These are phyloP conservation scores for Myotis myotis DNA, from an alignment of 2,797 vertebrate species.

Conservation along the genomic window DNA sequence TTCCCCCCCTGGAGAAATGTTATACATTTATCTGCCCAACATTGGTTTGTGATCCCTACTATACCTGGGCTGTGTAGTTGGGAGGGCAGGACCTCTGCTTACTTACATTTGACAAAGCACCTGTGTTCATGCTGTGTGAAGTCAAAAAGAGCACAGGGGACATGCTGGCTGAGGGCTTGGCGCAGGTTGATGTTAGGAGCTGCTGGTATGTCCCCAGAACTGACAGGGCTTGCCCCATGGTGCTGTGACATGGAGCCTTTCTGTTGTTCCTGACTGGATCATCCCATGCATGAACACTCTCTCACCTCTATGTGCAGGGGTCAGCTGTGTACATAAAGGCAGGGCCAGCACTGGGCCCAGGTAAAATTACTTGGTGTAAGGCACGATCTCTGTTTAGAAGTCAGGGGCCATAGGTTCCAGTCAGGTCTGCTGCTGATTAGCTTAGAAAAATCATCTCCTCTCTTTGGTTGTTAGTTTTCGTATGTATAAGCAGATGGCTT, in stretches of 20 bases:
- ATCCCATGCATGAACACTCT: background rate
- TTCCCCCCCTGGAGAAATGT: background rate
- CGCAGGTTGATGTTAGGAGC: background rate
- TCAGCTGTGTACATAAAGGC: background rate
- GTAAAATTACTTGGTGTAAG: background rate
- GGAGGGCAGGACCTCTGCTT: background rate
- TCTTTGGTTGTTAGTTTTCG: background rate
- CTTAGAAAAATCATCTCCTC: background rate
- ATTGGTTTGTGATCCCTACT: background rate
- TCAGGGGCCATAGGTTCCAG: background rate
- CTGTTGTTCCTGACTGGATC: background rate
- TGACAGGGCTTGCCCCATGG: background rate
- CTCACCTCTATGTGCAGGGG: background rate
- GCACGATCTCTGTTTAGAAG: background rate
- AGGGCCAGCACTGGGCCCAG: background rate
- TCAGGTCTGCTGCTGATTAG: background rate
- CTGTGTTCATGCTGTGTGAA: background rate
- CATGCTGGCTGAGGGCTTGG: background rate
- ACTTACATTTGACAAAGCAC: background rate
- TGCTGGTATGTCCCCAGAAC: background rate
- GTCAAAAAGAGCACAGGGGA: background rate
- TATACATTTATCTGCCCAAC: background rate
- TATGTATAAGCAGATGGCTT: background rate
- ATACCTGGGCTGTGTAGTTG: background rate
- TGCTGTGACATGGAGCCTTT: background rate